These are phyloP conservation scores for Volucella inflata DNA, from an alignment of 2,888 invertebrate genomes.

Conservation along the genomic window DNA sequence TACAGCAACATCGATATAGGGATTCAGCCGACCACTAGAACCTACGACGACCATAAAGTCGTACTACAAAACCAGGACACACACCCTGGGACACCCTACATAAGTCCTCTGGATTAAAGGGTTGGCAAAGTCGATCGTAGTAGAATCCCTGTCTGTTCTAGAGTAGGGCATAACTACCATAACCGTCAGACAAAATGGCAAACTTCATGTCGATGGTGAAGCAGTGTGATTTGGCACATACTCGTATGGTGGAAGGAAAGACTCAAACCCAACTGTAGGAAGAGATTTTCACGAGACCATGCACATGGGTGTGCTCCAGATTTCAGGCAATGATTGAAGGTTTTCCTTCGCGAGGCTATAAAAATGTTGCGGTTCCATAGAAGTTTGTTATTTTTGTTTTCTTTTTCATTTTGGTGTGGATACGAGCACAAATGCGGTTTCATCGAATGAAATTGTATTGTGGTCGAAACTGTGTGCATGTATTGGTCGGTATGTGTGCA, in stretches of 20 bases:
- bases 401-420: slow-evolving; percentile 14
- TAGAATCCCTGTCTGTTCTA: neutral
- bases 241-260: slow-evolving; percentile 47
- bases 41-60: neutral
- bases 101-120: slow-evolving; percentile 62
- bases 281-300: slow-evolving; percentile 64
- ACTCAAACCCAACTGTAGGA: slow-evolving; percentile 58
- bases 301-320: slow-evolving; percentile 67
- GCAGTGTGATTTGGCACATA: slow-evolving; percentile 27
- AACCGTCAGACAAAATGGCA: slow-evolving; percentile 47
- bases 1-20: slow-evolving; percentile 54
- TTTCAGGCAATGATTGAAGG: slow-evolving; percentile 61
- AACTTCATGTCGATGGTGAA: slow-evolving; percentile 35
- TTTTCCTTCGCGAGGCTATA: slow-evolving; percentile 68
- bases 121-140: slow-evolving; percentile 55
- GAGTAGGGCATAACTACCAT: neutral
- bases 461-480: slow-evolving; percentile 28
- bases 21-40: slow-evolving; percentile 49
- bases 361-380: slow-evolving; percentile 51
- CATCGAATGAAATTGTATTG: slow-evolving; percentile 62
- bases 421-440: slow-evolving; percentile 18
- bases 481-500: neutral
- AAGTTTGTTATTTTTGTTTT: slow-evolving; percentile 21
- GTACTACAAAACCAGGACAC: slow-evolving; percentile 19
- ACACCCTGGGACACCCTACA: slow-evolving; percentile 60